Base-by-base conservation (phyloP, 2,888 invertebrate genomes). In the Aphidoletes aphidimyza region DNA sequence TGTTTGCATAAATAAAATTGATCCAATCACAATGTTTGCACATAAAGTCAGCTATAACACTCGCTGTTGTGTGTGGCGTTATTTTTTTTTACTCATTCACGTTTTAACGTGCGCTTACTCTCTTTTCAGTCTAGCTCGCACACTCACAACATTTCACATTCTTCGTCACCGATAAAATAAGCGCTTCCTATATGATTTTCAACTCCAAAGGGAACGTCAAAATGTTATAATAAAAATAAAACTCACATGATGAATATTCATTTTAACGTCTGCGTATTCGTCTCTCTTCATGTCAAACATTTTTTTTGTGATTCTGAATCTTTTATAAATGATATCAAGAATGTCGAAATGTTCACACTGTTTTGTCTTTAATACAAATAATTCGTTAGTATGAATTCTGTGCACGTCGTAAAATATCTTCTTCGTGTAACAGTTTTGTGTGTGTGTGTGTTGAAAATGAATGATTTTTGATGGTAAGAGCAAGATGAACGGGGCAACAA, bases 1-100 rank as follows among this genome's bases (percentile, higher is more conserved):
- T 69, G 69, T 69, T 69, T 69, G 30, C 69, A 30, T 69, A 69
- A 69, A 69, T 69, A 69, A 69, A 69, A 69, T 30, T 69, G 69
- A 69, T 69, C 69, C 26, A 69, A 69, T 69, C 69, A 69, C 14
- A 69, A 26, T 69, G 69, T 69, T 69, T 69, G 30, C 69, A 69
- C 69, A 30, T 69, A 69, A 69, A 69, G 69, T 69, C 69, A 69
- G 30, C 30, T 22, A 54, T 54, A 5, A n/a, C n/a, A n/a, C n/a
- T n/a, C n/a, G n/a, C n/a, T n/a, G n/a, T n/a, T n/a, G n/a, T n/a
- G n/a, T n/a, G n/a, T n/a, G 6, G 22, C 34, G 69, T 14, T 30
- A 69, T 30, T 34, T 69, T 6, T 9, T 69, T 69, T 69, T 30
- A n/a, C 11, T 30, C 30, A 30, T 69, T 14, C 26, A 30, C 26